A percentile compares a stretch with the other conserved stretches of the same genome.
phyloP scores from a whole-genome alignment of 2,888 invertebrate genomes.

The Megalurothrips usitatus region DNA sequence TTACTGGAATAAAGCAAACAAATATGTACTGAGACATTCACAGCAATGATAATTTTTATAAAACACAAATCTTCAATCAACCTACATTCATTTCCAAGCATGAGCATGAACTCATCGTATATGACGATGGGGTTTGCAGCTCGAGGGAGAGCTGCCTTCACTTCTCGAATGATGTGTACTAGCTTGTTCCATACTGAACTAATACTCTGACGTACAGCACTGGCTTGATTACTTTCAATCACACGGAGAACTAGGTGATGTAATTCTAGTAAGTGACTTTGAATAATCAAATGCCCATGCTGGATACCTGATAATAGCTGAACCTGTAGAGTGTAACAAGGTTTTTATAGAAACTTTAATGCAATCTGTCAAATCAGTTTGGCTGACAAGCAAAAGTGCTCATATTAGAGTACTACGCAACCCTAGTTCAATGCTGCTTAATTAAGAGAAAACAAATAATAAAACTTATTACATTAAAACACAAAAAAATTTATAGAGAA shows the following conservation, averaged over 20 bases:
- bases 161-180: background rate
- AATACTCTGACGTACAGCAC: background rate
- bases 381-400: too few species aligned
- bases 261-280: conserved; percentile 31
- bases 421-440: too few species aligned
- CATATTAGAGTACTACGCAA: too few species aligned
- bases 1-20: conserved; percentile 40
- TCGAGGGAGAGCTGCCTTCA: background rate
- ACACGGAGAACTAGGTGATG: conserved; percentile 28
- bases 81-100: conserved; percentile 8
- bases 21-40: background rate
- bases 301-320: conserved; percentile 32
- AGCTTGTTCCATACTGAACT: conserved; percentile 1
- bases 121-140: background rate
- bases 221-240: conserved; percentile 9
- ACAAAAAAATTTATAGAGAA: too few species aligned
- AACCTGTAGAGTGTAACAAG: conserved; percentile 30
- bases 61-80: background rate
- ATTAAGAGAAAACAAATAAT: too few species aligned
- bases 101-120: conserved; percentile 18
- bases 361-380: too few species aligned
- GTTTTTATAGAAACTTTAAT: too few species aligned
- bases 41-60: background rate
- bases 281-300: conserved; percentile 32
- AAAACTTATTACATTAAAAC: background rate